Evolutionary conservation across 2,113 vertebrate genomes (phyloP).

Genomic region (Diadophis punctatus): DNA sequence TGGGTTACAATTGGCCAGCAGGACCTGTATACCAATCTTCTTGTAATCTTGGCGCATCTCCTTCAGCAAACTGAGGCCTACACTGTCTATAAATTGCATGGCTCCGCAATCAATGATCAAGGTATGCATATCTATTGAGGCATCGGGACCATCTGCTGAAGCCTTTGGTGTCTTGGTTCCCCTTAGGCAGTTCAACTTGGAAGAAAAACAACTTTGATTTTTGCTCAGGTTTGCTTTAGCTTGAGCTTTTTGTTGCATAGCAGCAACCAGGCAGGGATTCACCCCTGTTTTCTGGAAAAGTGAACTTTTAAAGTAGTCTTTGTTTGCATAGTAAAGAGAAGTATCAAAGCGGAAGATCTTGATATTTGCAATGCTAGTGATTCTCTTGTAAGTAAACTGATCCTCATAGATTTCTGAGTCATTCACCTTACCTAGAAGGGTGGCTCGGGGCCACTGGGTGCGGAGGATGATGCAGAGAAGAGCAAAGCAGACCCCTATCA

Average conservation of each 20-base stretch:
- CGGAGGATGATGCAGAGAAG: slow-evolving; percentile 77
- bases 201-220: background rate
- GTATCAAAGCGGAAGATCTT: slow-evolving; percentile 79
- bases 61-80: slow-evolving; percentile 74
- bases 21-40: slow-evolving; percentile 66
- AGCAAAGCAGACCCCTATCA: slow-evolving; percentile 76
- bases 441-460: slow-evolving; percentile 73
- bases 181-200: slow-evolving; percentile 7
- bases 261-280: slow-evolving; percentile 68
- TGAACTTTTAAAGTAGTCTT: slow-evolving; percentile 76
- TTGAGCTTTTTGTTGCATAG: slow-evolving; percentile 35
- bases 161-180: background rate
- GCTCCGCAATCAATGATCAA: slow-evolving; percentile 80
- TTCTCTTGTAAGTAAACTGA: slow-evolving; percentile 68
- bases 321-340: slow-evolving; percentile 86
- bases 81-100: slow-evolving; percentile 78
- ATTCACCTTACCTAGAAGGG: slow-evolving; percentile 70
- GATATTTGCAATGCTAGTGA: slow-evolving; percentile 68
- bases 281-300: slow-evolving; percentile 71
- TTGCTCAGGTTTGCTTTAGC: background rate
- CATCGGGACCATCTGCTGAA: background rate
- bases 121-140: slow-evolving; percentile 50
- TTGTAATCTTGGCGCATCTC: slow-evolving; percentile 72
- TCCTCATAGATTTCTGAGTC: slow-evolving; percentile 76
- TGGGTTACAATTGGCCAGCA: slow-evolving; percentile 77